Evolutionary conservation across 2,113 vertebrate genomes (phyloP).

Genomic region (Mystacornis crossleyi): DNA sequence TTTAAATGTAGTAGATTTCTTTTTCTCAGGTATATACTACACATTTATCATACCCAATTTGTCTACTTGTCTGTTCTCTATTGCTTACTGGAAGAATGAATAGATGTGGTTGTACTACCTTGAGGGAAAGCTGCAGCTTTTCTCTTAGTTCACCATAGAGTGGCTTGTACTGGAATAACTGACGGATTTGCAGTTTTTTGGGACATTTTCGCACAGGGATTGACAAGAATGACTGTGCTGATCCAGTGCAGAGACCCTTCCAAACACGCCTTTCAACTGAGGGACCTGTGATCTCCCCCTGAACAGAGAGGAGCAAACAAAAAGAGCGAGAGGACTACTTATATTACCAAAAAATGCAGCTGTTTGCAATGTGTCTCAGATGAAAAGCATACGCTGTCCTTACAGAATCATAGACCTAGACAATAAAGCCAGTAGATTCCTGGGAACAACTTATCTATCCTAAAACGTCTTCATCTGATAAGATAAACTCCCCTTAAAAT

Average conservation of each 20-base stretch:
- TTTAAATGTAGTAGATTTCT: not conserved
- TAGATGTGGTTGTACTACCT: conserved; percentile 70
- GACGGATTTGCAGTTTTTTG: conserved; percentile 81
- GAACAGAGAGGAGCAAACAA: not conserved
- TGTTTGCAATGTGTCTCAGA: not conserved
- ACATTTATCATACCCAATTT: not conserved
- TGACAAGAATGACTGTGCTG: not conserved
- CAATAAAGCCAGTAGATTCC: not conserved
- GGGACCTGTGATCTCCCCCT: conserved; percentile 74
- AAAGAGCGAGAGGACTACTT: not conserved
- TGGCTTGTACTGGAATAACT: conserved; percentile 80
- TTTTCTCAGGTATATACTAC: not conserved
- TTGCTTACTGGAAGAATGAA: not conserved
- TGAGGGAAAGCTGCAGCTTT: conserved; percentile 80
- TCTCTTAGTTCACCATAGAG: conserved; percentile 66
- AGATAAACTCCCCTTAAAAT: not conserved
- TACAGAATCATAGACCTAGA: not conserved
- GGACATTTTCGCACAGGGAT: conserved; percentile 74
- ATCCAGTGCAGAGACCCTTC: conserved; percentile 69
- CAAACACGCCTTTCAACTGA: conserved; percentile 59
- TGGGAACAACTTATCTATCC: not conserved
- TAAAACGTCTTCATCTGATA: not conserved
- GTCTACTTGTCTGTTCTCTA: not conserved
- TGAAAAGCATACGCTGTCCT: not conserved
- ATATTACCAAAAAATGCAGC: not conserved